phyloP scores from a whole-genome alignment of 2,113 vertebrate species.

The Apeltes quadracus region DNA sequence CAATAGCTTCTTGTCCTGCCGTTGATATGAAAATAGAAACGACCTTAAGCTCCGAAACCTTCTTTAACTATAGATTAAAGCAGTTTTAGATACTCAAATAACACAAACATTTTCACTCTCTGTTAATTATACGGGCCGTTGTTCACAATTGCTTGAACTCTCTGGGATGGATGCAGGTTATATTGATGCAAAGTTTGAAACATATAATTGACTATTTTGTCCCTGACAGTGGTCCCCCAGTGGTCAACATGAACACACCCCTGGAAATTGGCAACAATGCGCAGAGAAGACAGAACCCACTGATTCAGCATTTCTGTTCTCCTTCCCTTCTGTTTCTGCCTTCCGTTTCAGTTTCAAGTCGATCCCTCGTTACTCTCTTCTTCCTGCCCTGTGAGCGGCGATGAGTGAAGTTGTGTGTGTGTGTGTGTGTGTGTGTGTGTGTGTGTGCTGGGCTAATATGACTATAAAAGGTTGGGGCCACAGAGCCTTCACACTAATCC shows the following conservation, averaged over 20 bases:
- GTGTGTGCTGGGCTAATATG: constrained; percentile 54
- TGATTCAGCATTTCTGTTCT: constrained; percentile 10
- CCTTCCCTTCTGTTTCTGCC: neutral
- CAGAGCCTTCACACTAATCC: constrained; percentile 70
- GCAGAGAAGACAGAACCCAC: constrained; percentile 22
- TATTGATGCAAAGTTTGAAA: constrained; percentile 13
- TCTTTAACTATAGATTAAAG: constrained; percentile 50
- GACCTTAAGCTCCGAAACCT: constrained; percentile 30
- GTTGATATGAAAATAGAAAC: constrained; percentile 52
- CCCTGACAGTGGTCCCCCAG: constrained; percentile 30
- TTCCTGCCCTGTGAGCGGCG: constrained; percentile 37
- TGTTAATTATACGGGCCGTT: neutral
- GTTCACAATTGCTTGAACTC: neutral
- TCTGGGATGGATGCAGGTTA: neutral
- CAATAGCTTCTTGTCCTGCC: constrained; percentile 24
- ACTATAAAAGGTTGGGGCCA: constrained; percentile 75
- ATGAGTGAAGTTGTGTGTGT: constrained; percentile 71
- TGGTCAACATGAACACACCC: constrained; percentile 39
- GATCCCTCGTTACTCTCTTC: constrained; percentile 32
- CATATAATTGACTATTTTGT: constrained; percentile 46
- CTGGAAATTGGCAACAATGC: constrained; percentile 36
- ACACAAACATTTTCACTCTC: neutral
- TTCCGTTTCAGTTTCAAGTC: constrained; percentile 31
- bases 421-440: constrained; percentile 71
- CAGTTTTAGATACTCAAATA: constrained; percentile 10